Conservation (phyloP, 2,113 vertebrate species). For the Alectura lathami region DNA sequence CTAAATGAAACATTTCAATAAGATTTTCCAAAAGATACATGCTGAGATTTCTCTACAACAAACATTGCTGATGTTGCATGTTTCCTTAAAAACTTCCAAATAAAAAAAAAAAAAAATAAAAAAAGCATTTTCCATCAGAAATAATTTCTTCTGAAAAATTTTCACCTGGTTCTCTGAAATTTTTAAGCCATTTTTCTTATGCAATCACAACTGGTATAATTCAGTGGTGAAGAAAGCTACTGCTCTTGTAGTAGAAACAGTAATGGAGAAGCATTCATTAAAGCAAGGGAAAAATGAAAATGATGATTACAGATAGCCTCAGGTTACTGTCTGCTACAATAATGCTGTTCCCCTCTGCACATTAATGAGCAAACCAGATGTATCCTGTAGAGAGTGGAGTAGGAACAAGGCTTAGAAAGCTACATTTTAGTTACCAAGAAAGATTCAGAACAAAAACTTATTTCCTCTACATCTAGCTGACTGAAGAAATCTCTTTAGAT, state of each 20-base stretch:
- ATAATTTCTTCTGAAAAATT: neutral
- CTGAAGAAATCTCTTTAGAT: neutral
- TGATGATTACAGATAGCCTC: conserved; percentile 16
- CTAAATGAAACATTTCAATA: neutral
- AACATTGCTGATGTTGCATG: neutral
- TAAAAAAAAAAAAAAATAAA: neutral
- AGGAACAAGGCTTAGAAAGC: neutral
- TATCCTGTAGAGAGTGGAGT: neutral
- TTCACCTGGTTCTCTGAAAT: neutral
- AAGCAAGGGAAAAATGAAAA: conserved; percentile 37
- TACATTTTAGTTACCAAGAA: neutral
- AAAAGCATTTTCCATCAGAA: neutral
- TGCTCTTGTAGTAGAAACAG: neutral
- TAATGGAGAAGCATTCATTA: conserved; percentile 10
- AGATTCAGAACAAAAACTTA: neutral
- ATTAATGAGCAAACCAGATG: conserved; percentile 45
- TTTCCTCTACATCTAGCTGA: neutral
- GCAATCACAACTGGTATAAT: neutral
- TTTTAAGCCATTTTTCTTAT: neutral
- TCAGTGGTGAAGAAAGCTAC: conserved; percentile 15
- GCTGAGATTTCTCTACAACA: neutral
- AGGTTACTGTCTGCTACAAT: neutral
- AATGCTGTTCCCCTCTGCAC: neutral
- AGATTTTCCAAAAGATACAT: neutral
- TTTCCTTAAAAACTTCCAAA: neutral